Evolutionary conservation across 2,113 vertebrate genomes (phyloP).

Genomic region (Oncorhynchus kisutch): DNA sequence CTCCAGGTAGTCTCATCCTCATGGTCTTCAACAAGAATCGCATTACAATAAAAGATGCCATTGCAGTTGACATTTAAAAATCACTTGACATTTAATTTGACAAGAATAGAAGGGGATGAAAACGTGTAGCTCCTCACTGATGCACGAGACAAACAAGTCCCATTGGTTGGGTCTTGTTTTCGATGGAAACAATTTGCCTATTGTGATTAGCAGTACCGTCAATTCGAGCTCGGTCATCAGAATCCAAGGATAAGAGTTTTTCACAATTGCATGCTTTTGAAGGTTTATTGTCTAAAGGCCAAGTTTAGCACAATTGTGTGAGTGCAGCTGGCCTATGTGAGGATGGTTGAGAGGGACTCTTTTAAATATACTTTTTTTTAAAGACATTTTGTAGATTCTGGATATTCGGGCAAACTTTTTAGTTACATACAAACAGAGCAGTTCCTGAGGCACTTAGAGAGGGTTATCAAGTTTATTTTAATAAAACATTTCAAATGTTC

Average conservation of each 20-base stretch:
- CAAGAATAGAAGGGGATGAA: conserved; percentile 1
- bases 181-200: neutral
- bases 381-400: neutral
- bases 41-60: conserved; percentile 3
- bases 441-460: conserved; percentile 56
- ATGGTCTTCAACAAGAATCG: neutral
- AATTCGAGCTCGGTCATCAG: neutral
- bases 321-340: no score
- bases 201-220: no score
- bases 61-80: conserved; percentile 16
- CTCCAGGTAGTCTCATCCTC: no score
- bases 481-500: neutral
- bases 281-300: neutral
- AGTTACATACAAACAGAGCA: conserved; percentile 27
- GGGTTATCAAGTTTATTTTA: conserved; percentile 21
- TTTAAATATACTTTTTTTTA: neutral
- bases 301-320: no score
- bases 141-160: neutral
- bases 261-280: neutral
- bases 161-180: neutral
- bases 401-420: conserved; percentile 17
- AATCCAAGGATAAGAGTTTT: neutral
- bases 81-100: conserved; percentile 4
- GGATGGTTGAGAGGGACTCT: no score
- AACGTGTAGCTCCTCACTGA: neutral